These are phyloP conservation scores for Zonotrichia leucophrys DNA, from an alignment of 2,113 vertebrate genomes.

Conservation along the genomic window DNA sequence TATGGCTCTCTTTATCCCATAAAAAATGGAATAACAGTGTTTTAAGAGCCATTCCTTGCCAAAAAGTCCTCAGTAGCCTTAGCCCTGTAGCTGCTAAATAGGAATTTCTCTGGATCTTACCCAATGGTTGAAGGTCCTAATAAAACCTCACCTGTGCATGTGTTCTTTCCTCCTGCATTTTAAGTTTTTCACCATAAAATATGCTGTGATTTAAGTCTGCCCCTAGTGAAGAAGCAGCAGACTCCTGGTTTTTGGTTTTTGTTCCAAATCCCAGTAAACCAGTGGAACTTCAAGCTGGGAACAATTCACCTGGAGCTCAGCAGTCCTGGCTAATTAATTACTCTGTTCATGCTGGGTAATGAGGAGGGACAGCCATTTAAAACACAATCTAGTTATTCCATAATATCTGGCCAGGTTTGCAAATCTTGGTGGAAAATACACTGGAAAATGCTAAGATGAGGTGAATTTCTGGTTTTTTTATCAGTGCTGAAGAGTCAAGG, in stretches of 20 bases:
- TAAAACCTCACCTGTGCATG: not conserved
- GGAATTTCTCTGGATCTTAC: not conserved
- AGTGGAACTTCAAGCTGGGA: not conserved
- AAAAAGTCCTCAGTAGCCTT: not conserved
- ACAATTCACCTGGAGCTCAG: not conserved
- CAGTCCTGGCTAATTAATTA: not conserved
- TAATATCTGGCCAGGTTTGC: not conserved
- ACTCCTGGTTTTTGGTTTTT: not conserved
- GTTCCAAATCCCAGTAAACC: not conserved
- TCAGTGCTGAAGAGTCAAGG: not conserved
- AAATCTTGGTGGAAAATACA: not conserved
- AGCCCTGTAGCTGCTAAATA: not conserved
- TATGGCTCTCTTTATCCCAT: not conserved
- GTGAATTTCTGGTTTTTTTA: not conserved
- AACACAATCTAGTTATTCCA: not conserved
- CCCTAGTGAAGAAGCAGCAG: not conserved
- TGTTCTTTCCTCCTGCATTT: not conserved
- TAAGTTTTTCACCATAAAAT: not conserved
- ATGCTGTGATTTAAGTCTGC: not conserved
- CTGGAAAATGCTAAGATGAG: not conserved
- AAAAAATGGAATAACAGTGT: not conserved
- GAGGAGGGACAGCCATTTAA: not conserved
- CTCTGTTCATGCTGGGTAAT: accelerated
- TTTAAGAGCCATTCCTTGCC: not conserved
- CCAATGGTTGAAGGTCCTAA: not conserved